Evolutionary conservation across 37 sponge, comb jelly and placozoan species (phyloP).

Genomic region (Bolinopsis microptera): DNA sequence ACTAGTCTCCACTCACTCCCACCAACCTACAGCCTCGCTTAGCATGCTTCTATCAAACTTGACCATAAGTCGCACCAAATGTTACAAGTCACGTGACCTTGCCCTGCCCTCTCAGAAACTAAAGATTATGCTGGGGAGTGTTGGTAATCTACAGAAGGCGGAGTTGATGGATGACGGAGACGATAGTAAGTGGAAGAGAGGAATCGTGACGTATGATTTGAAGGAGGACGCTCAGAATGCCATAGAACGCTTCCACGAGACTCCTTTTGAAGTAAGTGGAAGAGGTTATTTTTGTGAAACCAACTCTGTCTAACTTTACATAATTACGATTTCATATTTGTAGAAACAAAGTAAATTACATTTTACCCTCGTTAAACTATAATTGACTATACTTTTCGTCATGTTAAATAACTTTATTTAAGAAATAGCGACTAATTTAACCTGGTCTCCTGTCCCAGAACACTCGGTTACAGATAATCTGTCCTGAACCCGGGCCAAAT

Average conservation of each 20-base stretch:
- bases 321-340: background rate
- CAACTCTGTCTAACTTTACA: background rate
- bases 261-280: constrained; percentile 19
- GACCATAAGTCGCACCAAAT: too few species aligned
- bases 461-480: constrained; percentile 36
- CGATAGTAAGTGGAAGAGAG: constrained; percentile 39
- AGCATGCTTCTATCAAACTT: too few species aligned
- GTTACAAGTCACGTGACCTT: background rate
- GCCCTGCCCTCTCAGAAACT: constrained; percentile 8
- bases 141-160: constrained; percentile 18
- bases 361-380: too few species aligned
- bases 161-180: constrained; percentile 44
- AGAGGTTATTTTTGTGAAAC: background rate
- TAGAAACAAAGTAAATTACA: too few species aligned
- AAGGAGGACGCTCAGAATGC: constrained; percentile 59
- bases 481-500: constrained; percentile 56
- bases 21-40: too few species aligned
- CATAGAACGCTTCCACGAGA: constrained; percentile 1
- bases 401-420: too few species aligned
- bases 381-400: too few species aligned
- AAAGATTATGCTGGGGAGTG: background rate
- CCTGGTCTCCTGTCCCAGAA: too few species aligned
- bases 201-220: constrained; percentile 55
- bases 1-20: too few species aligned
- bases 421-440: too few species aligned